Evolutionary conservation across 2,888 invertebrate genomes (phyloP).

Genomic region (Didymodactylos carnosus): DNA sequence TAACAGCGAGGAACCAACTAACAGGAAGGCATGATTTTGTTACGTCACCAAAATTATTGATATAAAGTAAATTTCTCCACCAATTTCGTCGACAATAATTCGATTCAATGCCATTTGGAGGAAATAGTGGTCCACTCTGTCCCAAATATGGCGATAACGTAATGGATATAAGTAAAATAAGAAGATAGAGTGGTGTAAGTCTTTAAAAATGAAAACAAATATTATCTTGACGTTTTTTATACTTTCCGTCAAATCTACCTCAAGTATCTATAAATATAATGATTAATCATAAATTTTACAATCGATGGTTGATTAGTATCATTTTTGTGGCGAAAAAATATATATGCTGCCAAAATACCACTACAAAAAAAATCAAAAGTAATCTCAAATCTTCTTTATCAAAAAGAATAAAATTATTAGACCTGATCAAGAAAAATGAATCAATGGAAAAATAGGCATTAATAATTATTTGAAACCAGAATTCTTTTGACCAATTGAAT

Average conservation of each 20-base stretch:
- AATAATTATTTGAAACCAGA: conserved; percentile 24
- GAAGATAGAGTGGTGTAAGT: conserved; percentile 22
- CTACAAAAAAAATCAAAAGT: background rate
- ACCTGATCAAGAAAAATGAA: conserved; percentile 28
- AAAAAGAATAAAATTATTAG: conserved; percentile 8
- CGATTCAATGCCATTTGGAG: conserved; percentile 13
- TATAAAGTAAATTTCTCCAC: conserved; percentile 23
- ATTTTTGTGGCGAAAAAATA: conserved; percentile 13
- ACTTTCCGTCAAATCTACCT: background rate
- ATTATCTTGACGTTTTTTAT: background rate
- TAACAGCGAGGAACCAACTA: background rate
- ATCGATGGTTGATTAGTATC: conserved; percentile 4
- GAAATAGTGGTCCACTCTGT: conserved; percentile 20
- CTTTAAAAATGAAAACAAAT: conserved; percentile 15
- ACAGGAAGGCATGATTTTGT: background rate
- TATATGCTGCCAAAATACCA: background rate
- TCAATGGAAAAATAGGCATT: conserved; percentile 28
- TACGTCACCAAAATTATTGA: conserved; percentile 20
- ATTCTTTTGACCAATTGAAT: conserved; percentile 15
- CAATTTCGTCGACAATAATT: conserved; percentile 18
- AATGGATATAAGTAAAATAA: conserved; percentile 21
- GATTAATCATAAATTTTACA: background rate
- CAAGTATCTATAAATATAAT: conserved; percentile 1
- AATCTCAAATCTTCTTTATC: background rate
- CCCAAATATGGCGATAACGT: conserved; percentile 19